These are phyloP conservation scores for Monoplex corrugatus DNA, from an alignment of 2,888 invertebrate species.

Conservation along the genomic window DNA sequence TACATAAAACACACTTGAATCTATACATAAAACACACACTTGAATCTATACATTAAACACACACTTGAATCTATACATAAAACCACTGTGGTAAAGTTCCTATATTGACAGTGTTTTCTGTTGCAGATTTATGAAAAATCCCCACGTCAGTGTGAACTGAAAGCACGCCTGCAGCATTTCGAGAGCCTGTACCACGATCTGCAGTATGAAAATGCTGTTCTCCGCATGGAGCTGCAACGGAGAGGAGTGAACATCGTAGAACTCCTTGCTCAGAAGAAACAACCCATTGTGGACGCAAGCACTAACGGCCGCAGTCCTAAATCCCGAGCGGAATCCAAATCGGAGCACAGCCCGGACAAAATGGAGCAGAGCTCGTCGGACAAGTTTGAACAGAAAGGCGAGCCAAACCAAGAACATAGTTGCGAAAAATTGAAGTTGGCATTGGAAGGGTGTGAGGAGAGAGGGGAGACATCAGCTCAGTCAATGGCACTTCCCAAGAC, in stretches of 20 bases:
- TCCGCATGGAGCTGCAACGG: constrained; percentile 69
- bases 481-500: constrained; percentile 8
- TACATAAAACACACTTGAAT: too few species aligned
- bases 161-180: constrained; percentile 67
- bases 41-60: too few species aligned
- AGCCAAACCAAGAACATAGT: background rate
- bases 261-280: constrained; percentile 55
- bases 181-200: constrained; percentile 71
- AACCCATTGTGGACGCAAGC: constrained; percentile 37
- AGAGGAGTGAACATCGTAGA: constrained; percentile 66
- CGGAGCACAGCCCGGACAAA: background rate
- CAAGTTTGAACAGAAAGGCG: background rate
- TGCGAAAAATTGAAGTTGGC: constrained; percentile 30
- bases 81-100: background rate
- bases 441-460: background rate
- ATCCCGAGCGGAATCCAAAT: background rate
- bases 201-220: constrained; percentile 66
- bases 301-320: constrained; percentile 14
- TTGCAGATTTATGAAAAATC: constrained; percentile 54
- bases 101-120: background rate
- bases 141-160: constrained; percentile 58
- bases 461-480: background rate
- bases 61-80: background rate
- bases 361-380: background rate
- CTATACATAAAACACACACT: too few species aligned